Percentiles rank a stretch among this genome's conserved stretches.
These are phyloP conservation scores for Myotis myotis DNA, from an alignment of 2,797 vertebrate genomes.

Conservation along the genomic window DNA sequence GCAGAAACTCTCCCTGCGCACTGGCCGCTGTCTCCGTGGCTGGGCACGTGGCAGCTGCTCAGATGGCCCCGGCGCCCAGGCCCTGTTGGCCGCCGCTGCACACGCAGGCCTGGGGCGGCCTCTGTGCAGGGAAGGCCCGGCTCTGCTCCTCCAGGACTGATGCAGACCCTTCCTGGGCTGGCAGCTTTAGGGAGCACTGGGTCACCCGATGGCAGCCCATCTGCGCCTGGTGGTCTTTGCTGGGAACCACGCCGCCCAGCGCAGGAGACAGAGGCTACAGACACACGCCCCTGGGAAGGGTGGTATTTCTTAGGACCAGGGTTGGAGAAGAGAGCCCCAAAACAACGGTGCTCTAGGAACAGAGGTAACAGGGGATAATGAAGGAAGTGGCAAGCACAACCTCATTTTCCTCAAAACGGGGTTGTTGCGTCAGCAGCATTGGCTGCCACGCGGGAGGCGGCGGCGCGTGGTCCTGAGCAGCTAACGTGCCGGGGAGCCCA, in stretches of 20 bases:
- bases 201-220: not conserved
- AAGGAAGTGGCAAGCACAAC: not conserved
- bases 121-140: not conserved
- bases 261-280: not conserved
- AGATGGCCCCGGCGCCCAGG: accelerated
- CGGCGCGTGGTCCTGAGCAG: no score
- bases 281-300: not conserved
- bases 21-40: not conserved
- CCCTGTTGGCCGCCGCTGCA: not conserved
- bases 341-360: not conserved
- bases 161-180: not conserved
- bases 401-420: not conserved
- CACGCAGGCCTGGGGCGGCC: no score
- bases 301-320: not conserved
- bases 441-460: not conserved
- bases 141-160: not conserved
- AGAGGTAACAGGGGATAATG: not conserved
- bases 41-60: accelerated
- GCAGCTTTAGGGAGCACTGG: no score
- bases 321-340: not conserved
- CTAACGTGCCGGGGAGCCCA: accelerated
- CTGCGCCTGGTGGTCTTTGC: no score
- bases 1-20: not conserved
- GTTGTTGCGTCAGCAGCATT: not conserved
- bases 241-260: not conserved